Conservation (phyloP, 2,888 invertebrate species). For the Clistopyga incitator region DNA sequence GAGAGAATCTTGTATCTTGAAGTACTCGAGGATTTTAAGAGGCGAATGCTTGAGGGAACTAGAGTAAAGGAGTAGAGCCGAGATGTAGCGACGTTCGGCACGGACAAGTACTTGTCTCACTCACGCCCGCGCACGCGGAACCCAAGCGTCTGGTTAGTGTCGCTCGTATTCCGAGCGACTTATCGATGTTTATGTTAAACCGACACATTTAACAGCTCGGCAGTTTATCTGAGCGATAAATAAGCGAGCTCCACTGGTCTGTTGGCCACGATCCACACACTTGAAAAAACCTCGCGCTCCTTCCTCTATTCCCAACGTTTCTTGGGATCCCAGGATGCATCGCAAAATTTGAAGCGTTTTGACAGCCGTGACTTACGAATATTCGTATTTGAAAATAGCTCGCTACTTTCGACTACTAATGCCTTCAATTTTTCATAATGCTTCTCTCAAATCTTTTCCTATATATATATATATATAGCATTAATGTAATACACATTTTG, state of each 20-base stretch:
- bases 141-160: conserved; percentile 79
- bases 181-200: conserved; percentile 83
- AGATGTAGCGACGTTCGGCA: conserved; percentile 30
- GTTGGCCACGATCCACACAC: conserved; percentile 14
- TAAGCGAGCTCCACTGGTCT: conserved; percentile 68
- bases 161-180: conserved; percentile 75
- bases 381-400: neutral
- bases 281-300: neutral
- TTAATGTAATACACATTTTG: no score
- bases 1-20: neutral
- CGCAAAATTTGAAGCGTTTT: conserved; percentile 26
- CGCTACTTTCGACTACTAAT: neutral
- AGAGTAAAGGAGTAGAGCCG: conserved; percentile 51
- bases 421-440: neutral
- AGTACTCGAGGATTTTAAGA: conserved; percentile 26
- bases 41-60: conserved; percentile 31
- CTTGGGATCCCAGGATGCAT: neutral
- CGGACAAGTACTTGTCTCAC: conserved; percentile 60
- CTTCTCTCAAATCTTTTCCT: neutral
- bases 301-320: neutral
- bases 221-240: conserved; percentile 81
- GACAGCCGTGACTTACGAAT: conserved; percentile 1
- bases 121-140: conserved; percentile 50
- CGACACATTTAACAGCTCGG: conserved; percentile 78
- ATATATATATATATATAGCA: no score